Conservation (phyloP, 2,797 vertebrate genomes). For the Brotula barbata region DNA sequence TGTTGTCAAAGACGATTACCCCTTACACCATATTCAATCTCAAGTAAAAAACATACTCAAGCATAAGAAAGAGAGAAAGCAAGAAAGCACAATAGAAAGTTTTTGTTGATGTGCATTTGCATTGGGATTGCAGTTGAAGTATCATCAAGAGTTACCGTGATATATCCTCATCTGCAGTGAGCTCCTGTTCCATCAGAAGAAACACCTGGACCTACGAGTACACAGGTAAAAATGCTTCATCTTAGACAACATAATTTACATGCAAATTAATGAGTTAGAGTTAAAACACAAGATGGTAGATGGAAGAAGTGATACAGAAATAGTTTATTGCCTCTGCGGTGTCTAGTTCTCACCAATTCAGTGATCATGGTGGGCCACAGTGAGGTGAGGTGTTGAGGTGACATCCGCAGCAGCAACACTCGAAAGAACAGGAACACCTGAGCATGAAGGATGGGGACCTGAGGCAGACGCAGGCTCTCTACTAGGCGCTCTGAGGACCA, state of each 20-base stretch:
- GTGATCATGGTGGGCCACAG: slow-evolving; percentile 99
- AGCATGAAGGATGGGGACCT: slow-evolving; percentile 98
- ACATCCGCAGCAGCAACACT: slow-evolving; percentile 96
- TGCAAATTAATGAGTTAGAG: neutral
- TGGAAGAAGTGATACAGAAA: neutral
- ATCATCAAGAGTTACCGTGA: slow-evolving; percentile 81
- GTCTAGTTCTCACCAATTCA: slow-evolving; percentile 86
- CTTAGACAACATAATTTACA: too few species aligned
- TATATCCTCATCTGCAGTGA: slow-evolving; percentile 97
- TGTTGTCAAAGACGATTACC: too few species aligned
- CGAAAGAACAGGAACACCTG: slow-evolving; percentile 99
- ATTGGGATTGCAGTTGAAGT: neutral
- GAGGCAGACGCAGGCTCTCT: slow-evolving; percentile 96
- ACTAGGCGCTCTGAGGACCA: slow-evolving; percentile 98
- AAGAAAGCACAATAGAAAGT: neutral
- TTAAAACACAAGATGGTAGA: neutral
- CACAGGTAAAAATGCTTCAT: neutral
- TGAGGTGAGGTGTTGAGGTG: slow-evolving; percentile 97
- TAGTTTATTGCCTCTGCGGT: too few species aligned
- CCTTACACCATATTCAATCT: too few species aligned
- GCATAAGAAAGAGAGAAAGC: neutral
- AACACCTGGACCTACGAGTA: slow-evolving; percentile 92
- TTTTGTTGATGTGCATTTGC: neutral
- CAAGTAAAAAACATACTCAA: neutral
- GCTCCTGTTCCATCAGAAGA: slow-evolving; percentile 97